Conservation (phyloP, 2,888 invertebrate species). For the Disparrhopalites patrizii region DNA sequence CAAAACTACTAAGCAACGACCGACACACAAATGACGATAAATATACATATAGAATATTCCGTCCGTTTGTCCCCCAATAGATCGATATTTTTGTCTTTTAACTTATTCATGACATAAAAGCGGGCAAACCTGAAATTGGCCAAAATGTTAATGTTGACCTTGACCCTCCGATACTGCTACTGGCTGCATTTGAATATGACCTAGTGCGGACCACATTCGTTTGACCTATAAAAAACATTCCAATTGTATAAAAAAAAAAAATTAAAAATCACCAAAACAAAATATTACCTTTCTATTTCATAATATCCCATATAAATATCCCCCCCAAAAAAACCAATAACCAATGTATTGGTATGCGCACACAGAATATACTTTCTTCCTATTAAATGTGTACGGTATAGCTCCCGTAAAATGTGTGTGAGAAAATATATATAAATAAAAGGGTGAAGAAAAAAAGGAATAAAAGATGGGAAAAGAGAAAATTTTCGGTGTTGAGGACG, state of each 20-base stretch:
- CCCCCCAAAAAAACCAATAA: too few species aligned
- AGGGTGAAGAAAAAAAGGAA: background rate
- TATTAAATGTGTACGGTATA: too few species aligned
- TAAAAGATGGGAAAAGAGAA: background rate
- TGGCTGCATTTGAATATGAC: conserved; percentile 29
- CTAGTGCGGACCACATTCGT: conserved; percentile 27
- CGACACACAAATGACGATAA: conserved; percentile 13
- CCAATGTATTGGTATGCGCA: background rate
- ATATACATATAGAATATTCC: background rate
- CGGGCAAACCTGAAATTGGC: conserved; percentile 28
- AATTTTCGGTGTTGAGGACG: background rate
- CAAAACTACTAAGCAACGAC: background rate
- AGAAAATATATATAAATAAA: too few species aligned
- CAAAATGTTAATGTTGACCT: conserved; percentile 26
- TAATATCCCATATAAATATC: background rate
- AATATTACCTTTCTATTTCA: background rate
- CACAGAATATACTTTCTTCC: background rate
- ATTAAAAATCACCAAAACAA: background rate
- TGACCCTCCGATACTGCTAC: conserved; percentile 26
- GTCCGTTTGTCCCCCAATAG: background rate
- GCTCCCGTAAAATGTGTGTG: too few species aligned
- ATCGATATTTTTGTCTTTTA: conserved; percentile 26
- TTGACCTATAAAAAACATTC: conserved; percentile 16
- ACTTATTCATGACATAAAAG: conserved; percentile 25
- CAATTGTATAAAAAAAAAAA: too few species aligned